phyloP scores from a whole-genome alignment of 2,113 vertebrate genomes.

The Neolamprologus cancellatus region DNA sequence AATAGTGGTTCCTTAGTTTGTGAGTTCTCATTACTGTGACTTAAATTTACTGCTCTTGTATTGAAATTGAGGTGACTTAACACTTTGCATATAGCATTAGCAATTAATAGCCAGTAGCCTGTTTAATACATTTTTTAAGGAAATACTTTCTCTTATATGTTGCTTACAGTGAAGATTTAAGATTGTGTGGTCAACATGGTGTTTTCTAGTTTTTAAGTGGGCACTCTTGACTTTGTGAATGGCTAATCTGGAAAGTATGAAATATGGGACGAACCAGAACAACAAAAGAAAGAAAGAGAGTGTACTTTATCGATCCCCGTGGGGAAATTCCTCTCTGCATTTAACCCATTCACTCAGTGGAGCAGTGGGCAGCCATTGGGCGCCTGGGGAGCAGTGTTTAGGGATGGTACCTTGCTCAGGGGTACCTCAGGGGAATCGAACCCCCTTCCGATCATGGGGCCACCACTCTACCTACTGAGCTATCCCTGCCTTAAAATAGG shows the following conservation, averaged over 20 bases:
- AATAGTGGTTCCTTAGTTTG: background rate
- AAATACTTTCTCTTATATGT: background rate
- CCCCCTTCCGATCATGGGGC: no score
- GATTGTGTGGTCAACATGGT: accelerated
- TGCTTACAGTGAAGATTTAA: background rate
- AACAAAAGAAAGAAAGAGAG: background rate
- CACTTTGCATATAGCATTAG: background rate
- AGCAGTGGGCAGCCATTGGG: no score
- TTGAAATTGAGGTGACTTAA: background rate
- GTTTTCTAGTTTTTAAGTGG: background rate
- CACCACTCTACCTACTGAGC: no score
- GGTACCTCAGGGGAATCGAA: no score
- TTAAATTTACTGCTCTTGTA: background rate
- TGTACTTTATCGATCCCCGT: no score
- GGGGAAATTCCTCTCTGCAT: accelerated
- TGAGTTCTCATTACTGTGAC: background rate
- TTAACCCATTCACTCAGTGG: no score
- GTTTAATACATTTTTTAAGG: background rate
- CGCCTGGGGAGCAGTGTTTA: no score
- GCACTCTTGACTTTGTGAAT: background rate
- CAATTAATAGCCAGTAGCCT: background rate
- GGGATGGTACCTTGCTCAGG: no score
- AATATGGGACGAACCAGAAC: accelerated
- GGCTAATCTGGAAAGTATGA: accelerated
- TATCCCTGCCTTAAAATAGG: no score